Base-by-base conservation (phyloP, 2,797 vertebrate species). In the Threskiornis aethiopicus region DNA sequence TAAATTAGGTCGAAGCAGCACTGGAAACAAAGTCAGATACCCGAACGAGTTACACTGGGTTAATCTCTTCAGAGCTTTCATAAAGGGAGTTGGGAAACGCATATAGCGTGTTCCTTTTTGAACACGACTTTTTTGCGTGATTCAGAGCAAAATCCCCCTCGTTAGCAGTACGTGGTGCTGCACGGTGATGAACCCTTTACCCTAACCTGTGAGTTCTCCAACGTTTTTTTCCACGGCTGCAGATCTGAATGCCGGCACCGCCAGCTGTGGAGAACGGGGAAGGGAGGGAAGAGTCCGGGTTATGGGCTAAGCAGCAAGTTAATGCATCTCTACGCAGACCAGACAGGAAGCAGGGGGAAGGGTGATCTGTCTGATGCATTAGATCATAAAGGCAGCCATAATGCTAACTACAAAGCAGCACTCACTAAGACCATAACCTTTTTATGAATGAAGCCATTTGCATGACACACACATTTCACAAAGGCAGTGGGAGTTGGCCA, bases 271-370 rank as follows among this genome's bases (percentile, higher is more conserved):
- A 66, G 65, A 49, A 51, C 3, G 6, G 79, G 84, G 67, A 67
- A 75, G 85, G 93, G 76, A 93, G 87, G 95, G 96, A 88, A 93
- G 92, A 93, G 94, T 95, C 77, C 67, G 16, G 95, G 81, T 78
- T 33, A 96, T 76, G 96, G 96, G 97, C 77, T 90, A 97, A 98
- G 98, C 98, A 47, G 98, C 97, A 71, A 96, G 95, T 97, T 95
- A 98, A 98, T 97, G 98, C 98, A 97, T 98, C 98, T 98, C 97
- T 96, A 95, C 97, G 97, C 97, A 98, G 97, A 96, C 93, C 95
- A 77, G 84, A 93, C 84, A 65, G 97, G 96, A 96, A 98, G 98
- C 97, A 70, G 85, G 94, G 91, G 66, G 47, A 26, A 86, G 89
- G 94, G 94, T 81, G 96, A 96, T 94, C 87, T 91, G 94, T 89